Conservation (phyloP, 2,113 vertebrate species). For the Megalops atlanticus region DNA sequence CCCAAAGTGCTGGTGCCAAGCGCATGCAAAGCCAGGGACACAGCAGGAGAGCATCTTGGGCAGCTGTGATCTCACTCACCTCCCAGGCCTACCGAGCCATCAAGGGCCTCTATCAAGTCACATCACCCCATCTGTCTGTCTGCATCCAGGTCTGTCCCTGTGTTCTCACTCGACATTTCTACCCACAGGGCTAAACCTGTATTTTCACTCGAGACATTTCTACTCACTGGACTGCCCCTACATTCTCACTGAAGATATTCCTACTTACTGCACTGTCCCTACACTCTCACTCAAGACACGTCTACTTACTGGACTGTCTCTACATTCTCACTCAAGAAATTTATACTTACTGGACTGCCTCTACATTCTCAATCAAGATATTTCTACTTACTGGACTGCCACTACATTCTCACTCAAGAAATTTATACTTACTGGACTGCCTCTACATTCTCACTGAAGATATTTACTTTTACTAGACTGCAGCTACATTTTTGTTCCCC, state of each 20-base stretch:
- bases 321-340: not conserved
- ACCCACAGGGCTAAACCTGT: no score
- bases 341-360: not conserved
- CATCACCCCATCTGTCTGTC: conserved; percentile 39
- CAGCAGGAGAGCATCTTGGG: no score
- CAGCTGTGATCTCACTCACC: not conserved
- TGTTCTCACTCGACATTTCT: no score
- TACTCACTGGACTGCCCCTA: not conserved
- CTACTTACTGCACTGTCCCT: no score
- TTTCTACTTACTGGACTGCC: not conserved
- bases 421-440: not conserved
- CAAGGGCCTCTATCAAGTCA: not conserved
- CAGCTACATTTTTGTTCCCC: no score
- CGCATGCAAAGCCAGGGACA: not conserved
- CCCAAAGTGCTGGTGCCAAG: conserved; percentile 48
- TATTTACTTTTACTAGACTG: no score
- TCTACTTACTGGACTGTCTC: not conserved
- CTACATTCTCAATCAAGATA: not conserved
- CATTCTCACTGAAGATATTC: not conserved
- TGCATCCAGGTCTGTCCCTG: conserved; percentile 52
- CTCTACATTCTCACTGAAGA: not conserved
- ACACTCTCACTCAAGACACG: not conserved
- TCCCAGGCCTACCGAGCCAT: not conserved
- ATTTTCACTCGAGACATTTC: not conserved
- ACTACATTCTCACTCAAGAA: not conserved